A percentile compares a stretch with the other conserved stretches of the same genome.
These are phyloP conservation scores for Ophioninae sp. DNA, from an alignment of 2,888 invertebrate genomes.

Conservation along the genomic window DNA sequence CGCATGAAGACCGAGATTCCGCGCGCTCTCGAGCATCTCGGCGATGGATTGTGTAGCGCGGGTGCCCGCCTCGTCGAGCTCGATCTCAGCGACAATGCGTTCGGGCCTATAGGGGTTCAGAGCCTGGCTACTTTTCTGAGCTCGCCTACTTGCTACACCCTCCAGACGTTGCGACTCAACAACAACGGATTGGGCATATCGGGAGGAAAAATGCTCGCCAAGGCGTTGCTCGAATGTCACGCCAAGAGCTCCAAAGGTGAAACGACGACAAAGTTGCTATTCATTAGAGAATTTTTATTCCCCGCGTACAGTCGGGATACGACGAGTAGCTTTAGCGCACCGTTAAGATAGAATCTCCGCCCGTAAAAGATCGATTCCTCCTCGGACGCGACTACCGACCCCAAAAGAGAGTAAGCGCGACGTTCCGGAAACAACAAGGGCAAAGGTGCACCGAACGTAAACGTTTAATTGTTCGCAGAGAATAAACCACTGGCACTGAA, in stretches of 20 bases:
- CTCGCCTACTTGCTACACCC: conserved; percentile 91
- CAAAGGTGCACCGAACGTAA: not conserved
- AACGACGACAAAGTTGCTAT: not conserved
- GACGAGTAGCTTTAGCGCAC: no score
- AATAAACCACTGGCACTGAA: conserved; percentile 87
- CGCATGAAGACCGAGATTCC: conserved; percentile 98
- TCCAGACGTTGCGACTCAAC: conserved; percentile 92
- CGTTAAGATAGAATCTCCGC: no score
- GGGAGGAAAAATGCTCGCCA: conserved; percentile 92
- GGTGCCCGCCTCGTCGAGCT: conserved; percentile 91
- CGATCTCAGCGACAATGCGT: conserved; percentile 98
- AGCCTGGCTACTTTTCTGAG: conserved; percentile 92
- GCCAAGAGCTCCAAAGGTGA: conserved; percentile 83
- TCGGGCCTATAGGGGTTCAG: conserved; percentile 96
- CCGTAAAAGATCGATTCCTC: no score
- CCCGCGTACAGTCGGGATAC: not conserved
- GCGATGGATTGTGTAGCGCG: conserved; percentile 90
- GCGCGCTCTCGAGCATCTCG: conserved; percentile 89
- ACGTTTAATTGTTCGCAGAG: conserved; percentile 51
- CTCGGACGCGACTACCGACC: no score
- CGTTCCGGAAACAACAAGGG: not conserved
- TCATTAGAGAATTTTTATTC: not conserved
- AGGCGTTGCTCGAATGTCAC: conserved; percentile 88
- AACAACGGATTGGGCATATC: conserved; percentile 97
- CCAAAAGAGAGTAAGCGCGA: no score